A percentile compares a stretch with the other conserved stretches of the same genome.
Evolutionary conservation across 2,797 vertebrate genomes (phyloP).

Genomic region (Mareca penelope): DNA sequence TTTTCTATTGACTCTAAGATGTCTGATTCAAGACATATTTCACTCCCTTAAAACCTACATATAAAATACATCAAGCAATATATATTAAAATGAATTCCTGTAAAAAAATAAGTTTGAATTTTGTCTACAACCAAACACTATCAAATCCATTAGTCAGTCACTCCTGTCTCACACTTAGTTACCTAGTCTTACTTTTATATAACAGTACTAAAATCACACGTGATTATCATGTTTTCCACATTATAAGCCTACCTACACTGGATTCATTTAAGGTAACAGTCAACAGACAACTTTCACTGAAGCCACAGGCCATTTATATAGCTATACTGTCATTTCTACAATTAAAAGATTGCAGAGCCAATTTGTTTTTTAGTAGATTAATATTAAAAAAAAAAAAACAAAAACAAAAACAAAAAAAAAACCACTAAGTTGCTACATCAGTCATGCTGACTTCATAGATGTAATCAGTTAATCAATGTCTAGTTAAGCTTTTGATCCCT

Average conservation of each 20-base stretch:
- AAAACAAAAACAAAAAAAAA: too few relatives aligned
- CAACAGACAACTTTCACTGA: background rate
- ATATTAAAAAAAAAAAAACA: too few relatives aligned
- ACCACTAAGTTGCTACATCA: background rate
- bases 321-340: background rate
- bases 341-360: background rate
- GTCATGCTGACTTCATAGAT: background rate
- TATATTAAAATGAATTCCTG: background rate
- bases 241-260: background rate
- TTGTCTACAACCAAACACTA: background rate
- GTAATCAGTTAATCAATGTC: conserved; percentile 18
- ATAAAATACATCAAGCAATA: background rate
- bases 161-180: background rate
- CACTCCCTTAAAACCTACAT: background rate
- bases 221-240: background rate
- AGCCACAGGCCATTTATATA: background rate
- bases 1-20: background rate
- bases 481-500: conserved; percentile 25
- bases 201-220: background rate
- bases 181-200: background rate
- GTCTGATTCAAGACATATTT: background rate
- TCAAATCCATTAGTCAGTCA: background rate
- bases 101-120: background rate
- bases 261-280: background rate
- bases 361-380: background rate